Evolutionary conservation across 2,888 invertebrate genomes (phyloP), one percentile per base, ranked within the genome.

Genomic region (Geotrupes spiniger): DNA sequence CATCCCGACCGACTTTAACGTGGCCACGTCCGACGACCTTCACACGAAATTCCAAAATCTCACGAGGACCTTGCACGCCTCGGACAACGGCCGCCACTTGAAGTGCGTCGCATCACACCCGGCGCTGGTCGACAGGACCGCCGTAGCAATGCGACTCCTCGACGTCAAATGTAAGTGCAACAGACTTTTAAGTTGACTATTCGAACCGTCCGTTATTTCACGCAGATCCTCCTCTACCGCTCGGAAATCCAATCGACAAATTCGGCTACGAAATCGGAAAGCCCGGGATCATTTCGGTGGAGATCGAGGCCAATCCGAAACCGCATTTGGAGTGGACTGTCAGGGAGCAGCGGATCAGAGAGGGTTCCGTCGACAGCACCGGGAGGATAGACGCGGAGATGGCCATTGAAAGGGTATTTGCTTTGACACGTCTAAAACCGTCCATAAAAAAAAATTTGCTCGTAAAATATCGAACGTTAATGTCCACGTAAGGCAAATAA

Each of bases 231-330:
- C 89, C 89, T 1, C 75, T 81, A 44, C 78, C 81, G 36, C 75
- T 76, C 17, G 74, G 76, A 21, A 77, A 81, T 8, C 72, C 76
- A 0, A 78, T 81, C 49, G 82, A 84, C 26, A 83, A 84, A 46
- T 89, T 89, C 66, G 90, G 89, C 0, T 81, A 86, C 50, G 84
- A 84, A 51, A 73, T 89, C 53, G 87, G 86, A 2, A 78, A 80
- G 29, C 79, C 81, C n/a, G 89, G 87, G 1, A 75, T 79, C 2
- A 81, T 91, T 42, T 84, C 83, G 54, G 81, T 90, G n/a, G 84
- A 84, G 1, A 77, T 90, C 16, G 76, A 82, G 2, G 80, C 89
- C 9, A 84, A 87, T 71, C 90, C 91, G 0, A 74, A 75, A 40
- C 90, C 90, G 0, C 64, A 62, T n/a, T 78, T 83, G 26, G 78